Evolutionary conservation across 2,797 vertebrate species (phyloP).

Genomic region (Gallinago nigripennis): DNA sequence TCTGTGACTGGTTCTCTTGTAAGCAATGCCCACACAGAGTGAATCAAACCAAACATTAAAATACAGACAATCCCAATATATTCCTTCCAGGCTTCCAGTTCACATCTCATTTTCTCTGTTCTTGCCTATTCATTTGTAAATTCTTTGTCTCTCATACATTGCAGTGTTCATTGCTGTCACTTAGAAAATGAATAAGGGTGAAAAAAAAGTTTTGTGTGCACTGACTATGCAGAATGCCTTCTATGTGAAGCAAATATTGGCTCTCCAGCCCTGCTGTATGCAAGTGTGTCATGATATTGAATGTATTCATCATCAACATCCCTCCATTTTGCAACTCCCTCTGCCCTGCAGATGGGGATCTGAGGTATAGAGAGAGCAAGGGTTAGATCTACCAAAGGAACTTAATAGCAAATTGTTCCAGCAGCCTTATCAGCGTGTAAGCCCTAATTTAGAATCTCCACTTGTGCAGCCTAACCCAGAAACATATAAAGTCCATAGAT

Average conservation of each 20-base stretch:
- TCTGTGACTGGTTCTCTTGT: neutral
- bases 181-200: slow-evolving; percentile 14
- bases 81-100: slow-evolving; percentile 19
- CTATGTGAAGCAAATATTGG: neutral
- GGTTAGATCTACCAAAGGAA: neutral
- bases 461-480: neutral
- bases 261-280: neutral
- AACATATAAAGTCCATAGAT: neutral
- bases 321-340: neutral
- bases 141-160: slow-evolving; percentile 4
- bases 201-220: neutral
- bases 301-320: neutral
- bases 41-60: slow-evolving; percentile 44
- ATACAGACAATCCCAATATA: neutral
- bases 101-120: slow-evolving; percentile 42
- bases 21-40: neutral
- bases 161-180: neutral
- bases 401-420: neutral
- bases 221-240: neutral
- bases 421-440: neutral
- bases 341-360: neutral
- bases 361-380: neutral
- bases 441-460: neutral
- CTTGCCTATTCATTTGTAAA: slow-evolving; percentile 31
- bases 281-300: neutral